phyloP scores from a whole-genome alignment of 2,888 invertebrate species.

The Eupithecia vulgata region DNA sequence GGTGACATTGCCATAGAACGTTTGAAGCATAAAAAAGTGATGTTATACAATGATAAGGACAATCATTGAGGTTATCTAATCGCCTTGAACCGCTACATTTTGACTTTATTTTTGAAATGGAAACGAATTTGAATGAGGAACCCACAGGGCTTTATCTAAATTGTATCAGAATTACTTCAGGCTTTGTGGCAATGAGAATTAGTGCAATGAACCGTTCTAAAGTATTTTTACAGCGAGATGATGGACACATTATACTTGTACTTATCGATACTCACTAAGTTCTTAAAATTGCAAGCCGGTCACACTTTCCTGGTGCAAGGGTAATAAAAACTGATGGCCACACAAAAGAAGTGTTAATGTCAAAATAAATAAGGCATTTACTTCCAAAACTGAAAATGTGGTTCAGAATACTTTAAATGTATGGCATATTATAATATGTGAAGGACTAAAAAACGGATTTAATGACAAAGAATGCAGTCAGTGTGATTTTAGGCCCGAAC shows the following conservation, averaged over 20 bases:
- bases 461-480: constrained; percentile 6
- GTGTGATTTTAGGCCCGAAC: constrained; percentile 18
- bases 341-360: neutral
- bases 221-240: neutral
- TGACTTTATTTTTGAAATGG: constrained; percentile 65
- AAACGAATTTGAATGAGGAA: constrained; percentile 67
- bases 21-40: constrained; percentile 64
- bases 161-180: constrained; percentile 48
- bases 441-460: constrained; percentile 5
- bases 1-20: constrained; percentile 59
- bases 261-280: neutral
- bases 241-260: neutral
- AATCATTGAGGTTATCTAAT: constrained; percentile 76
- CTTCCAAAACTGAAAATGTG: neutral
- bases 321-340: neutral
- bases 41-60: constrained; percentile 66
- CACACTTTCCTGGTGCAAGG: neutral
- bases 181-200: neutral
- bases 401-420: neutral
- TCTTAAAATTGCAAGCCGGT: neutral
- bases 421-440: constrained; percentile 1
- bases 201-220: constrained; percentile 3
- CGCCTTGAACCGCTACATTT: constrained; percentile 75
- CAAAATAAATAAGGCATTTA: neutral
- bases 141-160: constrained; percentile 63